phyloP scores from a whole-genome alignment of 2,888 invertebrate genomes.

The Euphydryas editha region DNA sequence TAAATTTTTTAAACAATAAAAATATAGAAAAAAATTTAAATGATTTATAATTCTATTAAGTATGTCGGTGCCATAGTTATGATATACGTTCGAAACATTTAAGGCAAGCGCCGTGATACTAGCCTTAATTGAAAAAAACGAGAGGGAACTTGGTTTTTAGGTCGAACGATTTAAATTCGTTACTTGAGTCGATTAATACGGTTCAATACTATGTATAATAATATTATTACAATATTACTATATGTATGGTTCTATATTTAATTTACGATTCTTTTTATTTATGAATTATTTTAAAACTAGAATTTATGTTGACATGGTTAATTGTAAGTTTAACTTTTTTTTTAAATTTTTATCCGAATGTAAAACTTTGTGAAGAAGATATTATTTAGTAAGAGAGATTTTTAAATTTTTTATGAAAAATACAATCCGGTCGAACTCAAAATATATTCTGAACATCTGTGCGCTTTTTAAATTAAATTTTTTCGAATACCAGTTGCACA shows the following conservation, averaged over 20 bases:
- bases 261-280: too few relatives aligned
- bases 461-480: neutral
- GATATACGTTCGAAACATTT: constrained; percentile 1
- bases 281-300: too few relatives aligned
- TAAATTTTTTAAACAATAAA: neutral
- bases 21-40: neutral
- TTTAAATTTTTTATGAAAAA: too few relatives aligned
- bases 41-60: neutral
- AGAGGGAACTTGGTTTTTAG: constrained; percentile 1
- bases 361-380: too few relatives aligned
- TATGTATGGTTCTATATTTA: neutral
- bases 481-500: too few relatives aligned
- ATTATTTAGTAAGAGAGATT: too few relatives aligned
- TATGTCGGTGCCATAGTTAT: neutral
- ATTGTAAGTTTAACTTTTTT: too few relatives aligned
- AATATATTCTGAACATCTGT: too few relatives aligned
- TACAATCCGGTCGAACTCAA: too few relatives aligned
- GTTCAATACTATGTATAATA: too few relatives aligned
- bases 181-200: neutral
- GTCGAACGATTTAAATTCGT: neutral
- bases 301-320: too few relatives aligned
- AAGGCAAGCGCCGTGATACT: neutral
- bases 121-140: constrained; percentile 9
- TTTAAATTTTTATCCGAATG: too few relatives aligned
- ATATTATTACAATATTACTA: neutral